Percentiles rank a stretch among this genome's conserved stretches.
Conservation (phyloP, 2,113 vertebrate genomes). For the Rynchops niger region DNA sequence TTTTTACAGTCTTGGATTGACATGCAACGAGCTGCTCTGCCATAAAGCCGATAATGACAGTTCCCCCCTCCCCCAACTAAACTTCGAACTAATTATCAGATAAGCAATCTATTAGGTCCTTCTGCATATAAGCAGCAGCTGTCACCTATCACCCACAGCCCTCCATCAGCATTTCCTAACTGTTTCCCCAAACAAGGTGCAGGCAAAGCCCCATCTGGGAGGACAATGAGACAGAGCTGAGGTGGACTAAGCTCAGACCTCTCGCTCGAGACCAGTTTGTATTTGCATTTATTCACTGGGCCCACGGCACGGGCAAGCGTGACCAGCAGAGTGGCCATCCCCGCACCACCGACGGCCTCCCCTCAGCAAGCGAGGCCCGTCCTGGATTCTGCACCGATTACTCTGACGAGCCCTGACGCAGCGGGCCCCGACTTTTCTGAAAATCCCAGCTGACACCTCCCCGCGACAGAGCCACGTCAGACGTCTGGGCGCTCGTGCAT, state of each 20-base stretch:
- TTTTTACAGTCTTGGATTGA: not conserved
- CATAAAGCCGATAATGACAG: not conserved
- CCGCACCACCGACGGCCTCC: fast-evolving
- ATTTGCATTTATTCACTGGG: not conserved
- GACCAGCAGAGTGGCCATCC: not conserved
- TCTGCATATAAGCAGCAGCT: conserved; percentile 3
- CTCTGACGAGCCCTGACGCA: not conserved
- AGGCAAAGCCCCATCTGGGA: not conserved
- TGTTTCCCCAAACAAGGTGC: not conserved
- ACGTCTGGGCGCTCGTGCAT: not conserved
- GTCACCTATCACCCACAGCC: not conserved
- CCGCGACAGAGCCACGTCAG: conserved; percentile 9
- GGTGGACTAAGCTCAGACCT: not conserved
- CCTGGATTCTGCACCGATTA: not conserved
- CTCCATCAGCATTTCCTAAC: not conserved
- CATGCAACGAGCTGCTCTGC: not conserved
- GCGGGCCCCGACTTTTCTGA: not conserved
- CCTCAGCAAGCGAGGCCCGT: not conserved
- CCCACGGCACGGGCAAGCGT: fast-evolving
- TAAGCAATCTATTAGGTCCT: conserved; percentile 14
- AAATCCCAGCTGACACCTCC: not conserved
- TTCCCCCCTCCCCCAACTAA: not conserved
- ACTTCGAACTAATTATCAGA: conserved; percentile 9
- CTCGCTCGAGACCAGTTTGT: not conserved
- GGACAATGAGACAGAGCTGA: not conserved